Conservation (phyloP, 1,140 invertebrate genomes). For the Drosophila kohkoa region DNA sequence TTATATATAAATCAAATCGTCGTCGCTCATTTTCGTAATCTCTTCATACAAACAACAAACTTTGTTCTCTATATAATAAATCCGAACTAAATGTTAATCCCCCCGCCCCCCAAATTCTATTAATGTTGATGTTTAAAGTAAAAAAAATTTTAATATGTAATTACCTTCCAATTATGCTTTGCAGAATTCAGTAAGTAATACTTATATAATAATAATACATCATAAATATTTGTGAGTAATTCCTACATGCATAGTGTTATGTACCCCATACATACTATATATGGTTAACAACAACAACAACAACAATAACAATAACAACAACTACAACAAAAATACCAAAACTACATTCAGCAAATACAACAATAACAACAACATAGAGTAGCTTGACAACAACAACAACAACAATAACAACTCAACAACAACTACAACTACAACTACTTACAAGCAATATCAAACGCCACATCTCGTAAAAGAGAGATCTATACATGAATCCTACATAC, state of each 20-base stretch:
- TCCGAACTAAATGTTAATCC: slow-evolving; percentile 70
- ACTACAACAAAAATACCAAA: slow-evolving; percentile 30
- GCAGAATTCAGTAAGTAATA: slow-evolving; percentile 85
- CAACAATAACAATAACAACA: slow-evolving; percentile 24
- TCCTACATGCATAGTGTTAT: slow-evolving; percentile 78
- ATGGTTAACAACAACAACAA: slow-evolving; percentile 55
- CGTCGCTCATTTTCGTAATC: slow-evolving; percentile 66
- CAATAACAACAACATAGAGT: slow-evolving; percentile 40
- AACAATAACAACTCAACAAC: slow-evolving; percentile 14
- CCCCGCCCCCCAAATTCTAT: slow-evolving; percentile 42
- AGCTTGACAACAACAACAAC: slow-evolving; percentile 44
- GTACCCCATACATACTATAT: slow-evolving; percentile 73
- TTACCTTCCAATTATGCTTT: slow-evolving; percentile 84
- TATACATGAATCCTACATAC: slow-evolving; percentile 19
- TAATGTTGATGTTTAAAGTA: slow-evolving; percentile 78
- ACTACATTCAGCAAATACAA: slow-evolving; percentile 41
- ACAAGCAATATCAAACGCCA: slow-evolving; percentile 8
- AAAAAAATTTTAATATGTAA: slow-evolving; percentile 79
- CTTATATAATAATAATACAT: slow-evolving; percentile 78
- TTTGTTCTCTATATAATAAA: slow-evolving; percentile 62
- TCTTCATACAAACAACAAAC: slow-evolving; percentile 51
- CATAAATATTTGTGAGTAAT: slow-evolving; percentile 82
- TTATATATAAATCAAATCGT: slow-evolving; percentile 17
- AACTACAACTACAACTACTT: slow-evolving; percentile 28
- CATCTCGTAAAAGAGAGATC: not conserved